A percentile compares a stretch with the other conserved stretches of the same genome.
Evolutionary conservation across 2,113 vertebrate genomes (phyloP).

Genomic region (Phalacrocorax aristotelis): DNA sequence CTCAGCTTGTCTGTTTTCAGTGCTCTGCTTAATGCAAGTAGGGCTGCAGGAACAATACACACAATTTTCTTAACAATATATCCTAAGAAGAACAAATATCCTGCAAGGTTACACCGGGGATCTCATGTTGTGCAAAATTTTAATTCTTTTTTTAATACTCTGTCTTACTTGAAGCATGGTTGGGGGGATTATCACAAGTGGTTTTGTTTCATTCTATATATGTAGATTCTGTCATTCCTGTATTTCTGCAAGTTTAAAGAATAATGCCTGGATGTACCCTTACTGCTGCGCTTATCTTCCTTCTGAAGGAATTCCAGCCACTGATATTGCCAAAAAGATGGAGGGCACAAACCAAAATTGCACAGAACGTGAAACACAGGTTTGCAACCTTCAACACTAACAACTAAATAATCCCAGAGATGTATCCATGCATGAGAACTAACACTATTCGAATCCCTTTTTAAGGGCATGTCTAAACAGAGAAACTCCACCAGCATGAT

Average conservation of each 20-base stretch:
- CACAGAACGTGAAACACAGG: slow-evolving; percentile 55
- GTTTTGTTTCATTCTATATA: neutral
- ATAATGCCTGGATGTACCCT: slow-evolving; percentile 42
- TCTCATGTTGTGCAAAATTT: neutral
- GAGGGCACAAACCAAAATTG: slow-evolving; percentile 49
- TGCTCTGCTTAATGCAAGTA: neutral
- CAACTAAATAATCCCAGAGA: neutral
- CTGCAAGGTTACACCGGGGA: neutral
- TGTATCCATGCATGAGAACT: neutral
- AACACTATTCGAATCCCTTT: neutral
- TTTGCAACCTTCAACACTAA: neutral
- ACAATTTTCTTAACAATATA: neutral
- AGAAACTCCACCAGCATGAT: neutral
- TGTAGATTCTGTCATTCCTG: slow-evolving; percentile 63
- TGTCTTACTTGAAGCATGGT: neutral
- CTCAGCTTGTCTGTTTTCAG: neutral
- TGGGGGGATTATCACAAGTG: neutral
- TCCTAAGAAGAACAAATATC: neutral
- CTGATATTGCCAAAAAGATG: slow-evolving; percentile 62
- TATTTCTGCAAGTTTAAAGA: slow-evolving; percentile 62
- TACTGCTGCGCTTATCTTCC: slow-evolving; percentile 53
- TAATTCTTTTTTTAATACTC: neutral
- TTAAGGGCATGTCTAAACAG: neutral
- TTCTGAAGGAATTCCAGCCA: slow-evolving; percentile 65
- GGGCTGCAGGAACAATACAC: neutral